Percentiles rank a stretch among this genome's conserved stretches.
Conservation (phyloP, 2,113 vertebrate species). For the Dipodomys merriami region DNA sequence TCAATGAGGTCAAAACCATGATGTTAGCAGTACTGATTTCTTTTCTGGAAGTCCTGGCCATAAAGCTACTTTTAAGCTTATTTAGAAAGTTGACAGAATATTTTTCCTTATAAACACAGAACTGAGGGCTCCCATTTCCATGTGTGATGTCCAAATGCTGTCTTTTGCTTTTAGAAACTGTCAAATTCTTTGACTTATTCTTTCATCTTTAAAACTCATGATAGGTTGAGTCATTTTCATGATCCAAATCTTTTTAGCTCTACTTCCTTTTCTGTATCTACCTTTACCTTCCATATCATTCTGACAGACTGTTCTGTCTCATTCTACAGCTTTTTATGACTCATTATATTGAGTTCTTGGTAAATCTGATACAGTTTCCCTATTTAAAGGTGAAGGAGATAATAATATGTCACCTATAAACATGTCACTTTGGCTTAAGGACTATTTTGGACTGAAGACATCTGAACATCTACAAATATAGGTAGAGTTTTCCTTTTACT, state of each 20-base stretch:
- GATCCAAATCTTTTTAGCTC: background rate
- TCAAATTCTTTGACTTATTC: background rate
- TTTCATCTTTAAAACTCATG: background rate
- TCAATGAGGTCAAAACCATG: background rate
- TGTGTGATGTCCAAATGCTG: background rate
- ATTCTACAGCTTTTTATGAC: background rate
- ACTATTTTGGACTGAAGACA: background rate
- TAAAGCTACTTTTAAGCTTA: background rate
- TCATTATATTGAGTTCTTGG: background rate
- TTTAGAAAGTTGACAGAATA: constrained; percentile 39
- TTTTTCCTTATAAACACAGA: background rate
- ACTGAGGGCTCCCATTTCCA: background rate
- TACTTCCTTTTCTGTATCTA: background rate
- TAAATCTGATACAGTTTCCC: background rate
- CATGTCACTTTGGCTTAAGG: background rate
- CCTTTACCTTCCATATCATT: background rate
- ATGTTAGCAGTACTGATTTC: background rate
- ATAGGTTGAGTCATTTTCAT: background rate
- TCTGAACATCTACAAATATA: background rate
- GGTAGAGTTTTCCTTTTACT: background rate
- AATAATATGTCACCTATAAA: background rate
- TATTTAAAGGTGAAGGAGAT: background rate
- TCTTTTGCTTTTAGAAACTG: background rate
- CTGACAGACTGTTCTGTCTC: background rate
- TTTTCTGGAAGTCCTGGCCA: background rate